phyloP scores from a whole-genome alignment of 2,113 vertebrate species.

The Octodon degus region DNA sequence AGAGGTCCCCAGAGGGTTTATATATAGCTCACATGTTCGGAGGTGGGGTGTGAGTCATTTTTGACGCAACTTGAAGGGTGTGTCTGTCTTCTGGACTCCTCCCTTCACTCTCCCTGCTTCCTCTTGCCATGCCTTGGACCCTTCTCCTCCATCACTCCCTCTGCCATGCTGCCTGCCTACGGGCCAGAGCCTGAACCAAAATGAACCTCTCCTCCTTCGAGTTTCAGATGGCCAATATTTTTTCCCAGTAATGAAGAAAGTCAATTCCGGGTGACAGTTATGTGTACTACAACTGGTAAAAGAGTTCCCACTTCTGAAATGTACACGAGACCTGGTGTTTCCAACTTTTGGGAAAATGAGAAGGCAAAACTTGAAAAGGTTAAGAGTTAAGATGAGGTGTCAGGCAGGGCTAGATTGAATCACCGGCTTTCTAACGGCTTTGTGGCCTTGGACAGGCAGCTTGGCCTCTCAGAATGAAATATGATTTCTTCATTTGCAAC shows the following conservation, averaged over 20 bases:
- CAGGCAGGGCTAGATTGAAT: not conserved
- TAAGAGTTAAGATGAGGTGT: not conserved
- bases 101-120: not conserved
- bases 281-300: not conserved
- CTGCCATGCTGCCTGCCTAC: not conserved
- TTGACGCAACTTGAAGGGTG: rapidly evolving
- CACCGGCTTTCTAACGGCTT: not conserved
- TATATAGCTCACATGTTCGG: not conserved
- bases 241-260: not conserved
- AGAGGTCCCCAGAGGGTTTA: not conserved
- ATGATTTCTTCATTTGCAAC: not conserved
- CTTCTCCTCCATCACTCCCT: not conserved
- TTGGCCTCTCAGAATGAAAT: not conserved
- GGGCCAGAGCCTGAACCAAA: not conserved
- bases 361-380: not conserved
- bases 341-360: not conserved
- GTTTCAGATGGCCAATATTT: not conserved
- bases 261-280: not conserved
- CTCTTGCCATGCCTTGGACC: not conserved
- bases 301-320: not conserved
- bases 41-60: not conserved
- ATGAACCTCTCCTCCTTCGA: not conserved
- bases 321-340: not conserved
- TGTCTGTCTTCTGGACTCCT: not conserved
- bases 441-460: not conserved